Evolutionary conservation across 2,797 vertebrate genomes (phyloP), one percentile per base, ranked within the genome.

Genomic region (Parauchenoglanis punctatus): DNA sequence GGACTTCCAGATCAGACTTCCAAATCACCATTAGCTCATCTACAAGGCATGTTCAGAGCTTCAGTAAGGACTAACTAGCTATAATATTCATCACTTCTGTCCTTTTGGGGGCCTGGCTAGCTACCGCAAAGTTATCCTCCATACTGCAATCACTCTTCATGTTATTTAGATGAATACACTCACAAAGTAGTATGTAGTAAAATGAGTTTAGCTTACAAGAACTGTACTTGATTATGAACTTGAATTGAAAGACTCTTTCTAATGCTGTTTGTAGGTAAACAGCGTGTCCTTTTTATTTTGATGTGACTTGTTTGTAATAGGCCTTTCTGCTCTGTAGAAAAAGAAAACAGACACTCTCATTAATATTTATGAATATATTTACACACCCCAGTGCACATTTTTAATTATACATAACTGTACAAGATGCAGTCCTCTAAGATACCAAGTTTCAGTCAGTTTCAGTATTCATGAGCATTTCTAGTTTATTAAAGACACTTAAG

Each of bases 401-500:
- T 35, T 58, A 78, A 58, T 78, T 63, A 81, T 46, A 81, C 35
- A 81, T 44, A 23, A 63, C 35, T 81, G 58, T 81, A 63, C 23
- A 81, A 44, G 40, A 25, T 81, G 15, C 73, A 76, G 31, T 63
- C 12, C 13, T 63, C 20, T 61, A 15, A 46, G 78, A 81, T 44
- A 44, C 10, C 46, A 17, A 46, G 59, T 17, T 81, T 81, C 35
- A 81, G 23, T 81, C 35, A 44, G 59, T 17, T 81, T 63, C 35
- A 63, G 78, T 44, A 81, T 81, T 63, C 31, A 81, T 81, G 23
- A 81, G 23, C 35, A 61, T 44, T 46, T 44, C 23, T 8, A 40
- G 10, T 81, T 59, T 61, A 61, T 81, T n/a, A 93, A 83, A 91
- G 88, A 90, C 87, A 88, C 77, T 88, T 89, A 83, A 87, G 44